phyloP scores from a whole-genome alignment of 2,113 vertebrate genomes.

The Coreoperca whiteheadi region DNA sequence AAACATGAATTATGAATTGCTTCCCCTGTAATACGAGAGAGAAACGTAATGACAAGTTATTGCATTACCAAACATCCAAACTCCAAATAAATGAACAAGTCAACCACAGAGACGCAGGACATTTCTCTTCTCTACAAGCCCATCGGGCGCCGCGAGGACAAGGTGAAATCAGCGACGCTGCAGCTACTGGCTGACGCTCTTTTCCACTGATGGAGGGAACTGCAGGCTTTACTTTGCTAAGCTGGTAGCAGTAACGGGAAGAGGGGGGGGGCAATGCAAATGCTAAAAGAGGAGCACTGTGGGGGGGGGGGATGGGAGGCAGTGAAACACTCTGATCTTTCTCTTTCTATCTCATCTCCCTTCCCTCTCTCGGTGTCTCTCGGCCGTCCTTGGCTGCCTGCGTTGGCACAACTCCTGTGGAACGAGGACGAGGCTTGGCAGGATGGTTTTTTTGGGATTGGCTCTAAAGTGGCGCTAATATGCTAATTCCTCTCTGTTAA shows the following conservation, averaged over 20 bases:
- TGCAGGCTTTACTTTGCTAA: constrained; percentile 26
- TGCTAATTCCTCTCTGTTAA: constrained; percentile 58
- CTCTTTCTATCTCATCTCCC: neutral
- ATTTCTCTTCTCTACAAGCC: neutral
- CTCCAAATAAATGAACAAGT: constrained; percentile 4
- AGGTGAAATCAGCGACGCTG: neutral
- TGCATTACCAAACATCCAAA: constrained; percentile 15
- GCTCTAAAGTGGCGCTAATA: constrained; percentile 61
- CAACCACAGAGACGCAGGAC: neutral
- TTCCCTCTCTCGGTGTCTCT: neutral
- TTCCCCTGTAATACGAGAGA: neutral
- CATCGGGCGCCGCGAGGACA: neutral
- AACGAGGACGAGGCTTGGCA: constrained; percentile 56
- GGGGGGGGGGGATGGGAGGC: constrained; percentile 21
- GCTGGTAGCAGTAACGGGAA: constrained; percentile 18
- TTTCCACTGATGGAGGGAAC: constrained; percentile 20
- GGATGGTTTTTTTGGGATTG: constrained; percentile 29
- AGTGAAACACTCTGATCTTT: constrained; percentile 46
- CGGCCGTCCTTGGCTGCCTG: constrained; percentile 39
- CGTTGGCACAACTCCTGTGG: constrained; percentile 40
- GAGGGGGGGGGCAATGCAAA: too few relatives aligned
- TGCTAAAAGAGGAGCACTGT: constrained; percentile 33
- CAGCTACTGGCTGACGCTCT: neutral
- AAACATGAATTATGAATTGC: constrained; percentile 26
- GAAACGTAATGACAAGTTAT: constrained; percentile 9